Percentiles rank a stretch among this genome's conserved stretches.
Evolutionary conservation across 2,888 invertebrate genomes (phyloP).

Genomic region (Yponomeuta sedellus): DNA sequence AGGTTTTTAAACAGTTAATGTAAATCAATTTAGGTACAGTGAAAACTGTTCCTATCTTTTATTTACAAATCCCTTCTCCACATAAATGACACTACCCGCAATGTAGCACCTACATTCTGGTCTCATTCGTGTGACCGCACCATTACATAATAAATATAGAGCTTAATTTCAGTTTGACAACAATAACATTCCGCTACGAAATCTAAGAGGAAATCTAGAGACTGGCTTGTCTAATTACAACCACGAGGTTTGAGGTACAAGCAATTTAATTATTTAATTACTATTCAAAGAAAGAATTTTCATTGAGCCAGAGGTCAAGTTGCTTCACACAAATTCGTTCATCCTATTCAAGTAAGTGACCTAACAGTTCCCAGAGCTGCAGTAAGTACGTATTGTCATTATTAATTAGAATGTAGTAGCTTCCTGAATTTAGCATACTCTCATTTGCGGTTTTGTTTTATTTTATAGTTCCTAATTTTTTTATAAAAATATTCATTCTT

Average conservation of each 20-base stretch:
- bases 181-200: background rate
- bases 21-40: too few relatives aligned
- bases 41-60: too few relatives aligned
- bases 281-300: constrained; percentile 3
- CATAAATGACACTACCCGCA: too few relatives aligned
- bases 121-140: background rate
- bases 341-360: constrained; percentile 2
- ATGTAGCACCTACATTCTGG: too few relatives aligned
- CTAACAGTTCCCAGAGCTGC: background rate
- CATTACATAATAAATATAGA: background rate
- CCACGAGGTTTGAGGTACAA: constrained; percentile 1
- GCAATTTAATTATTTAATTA: constrained; percentile 7
- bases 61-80: too few relatives aligned
- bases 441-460: background rate
- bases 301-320: constrained; percentile 10
- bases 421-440: background rate
- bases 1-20: too few relatives aligned
- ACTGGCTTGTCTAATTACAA: background rate
- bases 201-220: constrained; percentile 5
- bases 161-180: background rate
- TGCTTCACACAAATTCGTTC: background rate
- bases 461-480: too few relatives aligned
- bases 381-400: background rate
- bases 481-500: too few relatives aligned
- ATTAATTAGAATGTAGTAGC: background rate